Evolutionary conservation across 2,888 invertebrate genomes (phyloP), one percentile per base, ranked within the genome.

Genomic region (Heliothis peltigera): DNA sequence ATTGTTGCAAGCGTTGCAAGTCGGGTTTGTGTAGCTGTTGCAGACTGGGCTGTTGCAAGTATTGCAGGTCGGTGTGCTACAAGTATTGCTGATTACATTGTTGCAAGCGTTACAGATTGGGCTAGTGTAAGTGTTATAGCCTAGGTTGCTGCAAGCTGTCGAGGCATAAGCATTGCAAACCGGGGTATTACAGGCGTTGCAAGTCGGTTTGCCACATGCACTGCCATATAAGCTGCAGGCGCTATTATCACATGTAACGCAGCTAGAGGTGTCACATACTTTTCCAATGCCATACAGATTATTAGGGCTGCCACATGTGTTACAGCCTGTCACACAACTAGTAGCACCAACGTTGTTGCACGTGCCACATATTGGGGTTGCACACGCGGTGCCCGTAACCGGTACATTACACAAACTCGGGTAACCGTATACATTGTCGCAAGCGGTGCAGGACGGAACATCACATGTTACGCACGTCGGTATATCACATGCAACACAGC

Each of bases 121-220:
- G 12, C 12, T 32, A 3, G 32, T 2, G 3, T 32, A 32, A 32
- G 28, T 10, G 28, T 10, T 28, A 10, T 28, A 28, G 10, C 32
- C 32, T 2, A 32, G 3, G 12, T 32, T 32, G 3, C 10, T 32
- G 12, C 32, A 32, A 12, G 32, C 2, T 32, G 32, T 10, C 10
- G 10, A 12, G 3, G 32, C 10, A 32, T 32, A 32, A 32, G 12
- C 32, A 10, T 8, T 32, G 32, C 12, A 32, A 32, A 28, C 2
- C 2, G 17, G 3, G 22, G 18, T 52, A 22, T 17, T 28, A 43
- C 15, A 46, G 10, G 12, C n/a, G 28, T 32, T 54, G 1, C 47
- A 64, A 12, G 4, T 47, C 10, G n/a, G 18, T 12, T 67, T 48
- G 0, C 42, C 62, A 48, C 62, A 62, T 12, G 8, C 21, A 4